Conservation (phyloP, 2,888 invertebrate species). For the Melinaea menophilus region DNA sequence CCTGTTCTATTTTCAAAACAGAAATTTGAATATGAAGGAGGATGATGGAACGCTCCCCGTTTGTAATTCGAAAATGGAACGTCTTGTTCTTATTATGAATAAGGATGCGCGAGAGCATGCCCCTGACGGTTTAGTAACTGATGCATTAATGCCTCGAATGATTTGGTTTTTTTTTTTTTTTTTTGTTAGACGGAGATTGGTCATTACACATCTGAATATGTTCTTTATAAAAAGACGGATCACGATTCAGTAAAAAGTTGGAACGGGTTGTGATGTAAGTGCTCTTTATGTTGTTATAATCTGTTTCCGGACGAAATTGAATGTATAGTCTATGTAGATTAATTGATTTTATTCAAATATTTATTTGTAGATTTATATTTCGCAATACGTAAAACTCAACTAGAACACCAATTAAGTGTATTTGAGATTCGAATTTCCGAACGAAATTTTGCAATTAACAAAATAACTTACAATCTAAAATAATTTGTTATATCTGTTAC, state of each 20-base stretch:
- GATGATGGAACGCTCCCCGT: constrained; percentile 63
- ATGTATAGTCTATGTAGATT: constrained; percentile 39
- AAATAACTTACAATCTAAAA: constrained; percentile 17
- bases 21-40: constrained; percentile 68
- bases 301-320: constrained; percentile 69
- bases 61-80: constrained; percentile 68
- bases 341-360: constrained; percentile 29
- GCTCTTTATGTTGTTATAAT: constrained; percentile 71
- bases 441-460: constrained; percentile 21
- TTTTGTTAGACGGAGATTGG: constrained; percentile 72
- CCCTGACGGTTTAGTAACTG: constrained; percentile 76
- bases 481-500: constrained; percentile 9
- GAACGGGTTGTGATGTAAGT: constrained; percentile 66
- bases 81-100: constrained; percentile 72
- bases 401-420: constrained; percentile 25
- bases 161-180: constrained; percentile 60
- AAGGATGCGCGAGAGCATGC: constrained; percentile 74
- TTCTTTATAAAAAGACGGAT: constrained; percentile 68
- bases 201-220: constrained; percentile 77
- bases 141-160: constrained; percentile 74
- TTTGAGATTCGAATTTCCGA: constrained; percentile 25
- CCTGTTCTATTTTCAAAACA: constrained; percentile 48
- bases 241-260: constrained; percentile 71
- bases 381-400: constrained; percentile 1
- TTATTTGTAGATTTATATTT: constrained; percentile 6